Base-by-base conservation (phyloP, 2,113 vertebrate species). In the Perca schrenkii region DNA sequence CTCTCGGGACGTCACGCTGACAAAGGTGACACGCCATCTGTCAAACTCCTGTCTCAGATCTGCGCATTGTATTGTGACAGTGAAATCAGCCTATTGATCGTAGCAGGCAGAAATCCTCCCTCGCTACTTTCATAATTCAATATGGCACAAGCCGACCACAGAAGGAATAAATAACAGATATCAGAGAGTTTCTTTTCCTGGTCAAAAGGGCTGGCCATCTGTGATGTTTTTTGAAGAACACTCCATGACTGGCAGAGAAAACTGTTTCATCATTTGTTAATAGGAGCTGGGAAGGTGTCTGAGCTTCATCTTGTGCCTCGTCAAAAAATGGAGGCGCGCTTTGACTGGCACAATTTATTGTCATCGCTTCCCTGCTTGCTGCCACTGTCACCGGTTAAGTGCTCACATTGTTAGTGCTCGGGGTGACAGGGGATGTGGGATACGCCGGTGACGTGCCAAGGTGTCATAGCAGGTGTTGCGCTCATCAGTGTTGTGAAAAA, bases 21-120 rank as follows among this genome's bases (percentile, higher is more conserved):
- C 74, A 68, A 80, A 93, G 91, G 91, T 93, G 89, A 90, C 90
- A 75, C 78, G 46, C 89, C 89, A 92, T 93, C 91, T 93, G 93
- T 93, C 91, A 91, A 89, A 90, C 77, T 84, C 70, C 76, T 36
- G 85, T 74, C 89, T 93, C 86, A 82, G 90, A 84, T 91, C 82
- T 36, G 50, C 21, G 53, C 68, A 67, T 87, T 36, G 79, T 79
- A 77, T 86, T 90, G 87, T 90, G 89, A 91, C 88, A 86, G 89
- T 74, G 78, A 86, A 93, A 89, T 89, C 86, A 66, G 88, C 49
- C 87, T 90, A 92, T 92, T 92, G 91, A 93, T 93, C 78, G 79
- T 80, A 13, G 76, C 83, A 62, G 72, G 69, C 87, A 93, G 67
- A 86, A 87, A 89, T 83, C 83, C 74, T 79, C 84, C 74, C 70